Evolutionary conservation across 1,140 invertebrate species (phyloP).

Genomic region (Aphaenogaster ashmeadi): DNA sequence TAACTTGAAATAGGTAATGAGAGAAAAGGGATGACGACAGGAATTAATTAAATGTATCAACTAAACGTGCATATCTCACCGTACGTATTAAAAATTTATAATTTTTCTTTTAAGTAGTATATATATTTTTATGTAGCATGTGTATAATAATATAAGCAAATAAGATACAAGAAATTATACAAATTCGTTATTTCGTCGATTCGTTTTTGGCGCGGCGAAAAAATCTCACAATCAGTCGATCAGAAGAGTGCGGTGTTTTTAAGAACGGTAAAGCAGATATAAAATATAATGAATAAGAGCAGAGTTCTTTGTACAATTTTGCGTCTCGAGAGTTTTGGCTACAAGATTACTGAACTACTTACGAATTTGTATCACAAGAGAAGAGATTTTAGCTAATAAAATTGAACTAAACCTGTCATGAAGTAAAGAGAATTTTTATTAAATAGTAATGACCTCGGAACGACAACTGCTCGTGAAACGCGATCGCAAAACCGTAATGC

Average conservation of each 20-base stretch:
- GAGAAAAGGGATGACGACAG: neutral
- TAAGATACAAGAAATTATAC: neutral
- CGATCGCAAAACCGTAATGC: slow-evolving; percentile 22
- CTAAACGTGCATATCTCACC: neutral
- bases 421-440: slow-evolving; percentile 42
- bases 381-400: slow-evolving; percentile 20
- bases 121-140: neutral
- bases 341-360: neutral
- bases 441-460: neutral
- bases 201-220: neutral
- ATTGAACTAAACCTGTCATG: neutral
- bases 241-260: neutral
- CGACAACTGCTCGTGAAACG: neutral
- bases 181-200: neutral
- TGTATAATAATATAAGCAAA: neutral
- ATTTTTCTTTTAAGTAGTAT: neutral
- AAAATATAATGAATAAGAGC: slow-evolving; percentile 14
- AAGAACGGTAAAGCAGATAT: slow-evolving; percentile 4
- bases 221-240: neutral
- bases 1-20: slow-evolving; percentile 27
- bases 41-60: slow-evolving; percentile 20
- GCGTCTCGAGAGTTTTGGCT: neutral
- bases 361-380: neutral
- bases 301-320: slow-evolving; percentile 10
- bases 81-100: slow-evolving; percentile 2